A percentile compares a stretch with the other conserved stretches of the same genome.
phyloP scores from a whole-genome alignment of 2,113 vertebrate species.

The Zosterops pallidus region DNA sequence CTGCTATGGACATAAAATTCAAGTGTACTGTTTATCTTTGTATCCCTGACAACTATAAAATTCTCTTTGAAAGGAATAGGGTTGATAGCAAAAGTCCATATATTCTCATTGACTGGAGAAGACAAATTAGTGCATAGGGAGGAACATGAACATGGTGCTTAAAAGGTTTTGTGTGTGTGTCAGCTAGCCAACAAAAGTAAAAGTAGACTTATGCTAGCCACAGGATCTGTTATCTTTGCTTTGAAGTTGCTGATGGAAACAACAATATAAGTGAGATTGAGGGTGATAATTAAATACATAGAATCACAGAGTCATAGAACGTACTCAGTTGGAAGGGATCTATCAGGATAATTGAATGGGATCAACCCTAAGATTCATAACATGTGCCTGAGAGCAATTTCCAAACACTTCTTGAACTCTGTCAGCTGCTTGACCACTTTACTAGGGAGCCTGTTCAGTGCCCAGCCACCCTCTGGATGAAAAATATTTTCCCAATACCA shows the following conservation, averaged over 20 bases:
- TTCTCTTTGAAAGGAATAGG: not conserved
- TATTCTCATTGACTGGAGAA: not conserved
- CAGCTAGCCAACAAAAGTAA: not conserved
- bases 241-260: not conserved
- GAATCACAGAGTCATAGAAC: not conserved
- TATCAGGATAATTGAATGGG: not conserved
- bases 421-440: not conserved
- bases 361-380: not conserved
- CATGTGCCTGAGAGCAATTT: not conserved
- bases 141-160: not conserved
- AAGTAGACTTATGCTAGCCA: not conserved
- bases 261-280: not conserved
- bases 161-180: not conserved
- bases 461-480: not conserved
- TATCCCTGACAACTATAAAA: not conserved
- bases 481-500: not conserved
- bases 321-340: not conserved
- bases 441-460: not conserved
- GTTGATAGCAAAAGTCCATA: not conserved
- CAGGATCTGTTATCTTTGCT: not conserved
- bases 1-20: not conserved
- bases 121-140: not conserved
- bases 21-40: not conserved
- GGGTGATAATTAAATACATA: not conserved
- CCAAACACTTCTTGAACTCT: not conserved